A percentile compares a stretch with the other conserved stretches of the same genome.
Conservation (phyloP, 2,888 invertebrate species). For the Acrocyrtus sp. region DNA sequence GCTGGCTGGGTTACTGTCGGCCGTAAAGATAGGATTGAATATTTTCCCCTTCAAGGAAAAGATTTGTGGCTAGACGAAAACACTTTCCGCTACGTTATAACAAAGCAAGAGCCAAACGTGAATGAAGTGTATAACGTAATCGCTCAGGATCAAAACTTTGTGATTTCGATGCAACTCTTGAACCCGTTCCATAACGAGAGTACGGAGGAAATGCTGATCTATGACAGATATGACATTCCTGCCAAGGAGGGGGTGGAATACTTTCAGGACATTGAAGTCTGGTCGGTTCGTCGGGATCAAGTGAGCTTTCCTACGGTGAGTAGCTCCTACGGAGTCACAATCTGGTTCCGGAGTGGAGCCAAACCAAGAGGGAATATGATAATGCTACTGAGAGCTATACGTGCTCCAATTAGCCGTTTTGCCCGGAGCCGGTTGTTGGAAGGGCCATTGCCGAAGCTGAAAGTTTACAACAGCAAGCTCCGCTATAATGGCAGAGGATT, state of each 20-base stretch:
- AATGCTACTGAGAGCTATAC: constrained; percentile 59
- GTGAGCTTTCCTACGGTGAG: constrained; percentile 91
- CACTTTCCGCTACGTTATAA: constrained; percentile 83
- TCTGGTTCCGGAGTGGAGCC: constrained; percentile 82
- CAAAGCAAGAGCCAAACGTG: constrained; percentile 72
- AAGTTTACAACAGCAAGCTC: constrained; percentile 78
- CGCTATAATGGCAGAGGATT: constrained; percentile 84
- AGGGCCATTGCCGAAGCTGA: constrained; percentile 82
- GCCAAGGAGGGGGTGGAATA: constrained; percentile 59
- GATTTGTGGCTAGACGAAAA: constrained; percentile 76
- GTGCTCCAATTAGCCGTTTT: constrained; percentile 61
- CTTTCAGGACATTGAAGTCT: constrained; percentile 69
- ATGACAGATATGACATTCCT: constrained; percentile 76
- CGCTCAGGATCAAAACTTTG: constrained; percentile 76
- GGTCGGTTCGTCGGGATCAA: constrained; percentile 84
- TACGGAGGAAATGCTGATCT: constrained; percentile 82
- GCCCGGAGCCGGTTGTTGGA: constrained; percentile 67
- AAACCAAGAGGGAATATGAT: constrained; percentile 85
- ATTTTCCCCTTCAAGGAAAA: constrained; percentile 74
- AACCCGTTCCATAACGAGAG: constrained; percentile 91
- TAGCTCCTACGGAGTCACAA: constrained; percentile 80
- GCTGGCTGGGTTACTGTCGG: constrained; percentile 88
- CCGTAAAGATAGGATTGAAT: constrained; percentile 79
- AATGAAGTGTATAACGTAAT: constrained; percentile 56
- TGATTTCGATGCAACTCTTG: constrained; percentile 87